Evolutionary conservation across 2,797 vertebrate species (phyloP).

Genomic region (Tenualosa ilisha): DNA sequence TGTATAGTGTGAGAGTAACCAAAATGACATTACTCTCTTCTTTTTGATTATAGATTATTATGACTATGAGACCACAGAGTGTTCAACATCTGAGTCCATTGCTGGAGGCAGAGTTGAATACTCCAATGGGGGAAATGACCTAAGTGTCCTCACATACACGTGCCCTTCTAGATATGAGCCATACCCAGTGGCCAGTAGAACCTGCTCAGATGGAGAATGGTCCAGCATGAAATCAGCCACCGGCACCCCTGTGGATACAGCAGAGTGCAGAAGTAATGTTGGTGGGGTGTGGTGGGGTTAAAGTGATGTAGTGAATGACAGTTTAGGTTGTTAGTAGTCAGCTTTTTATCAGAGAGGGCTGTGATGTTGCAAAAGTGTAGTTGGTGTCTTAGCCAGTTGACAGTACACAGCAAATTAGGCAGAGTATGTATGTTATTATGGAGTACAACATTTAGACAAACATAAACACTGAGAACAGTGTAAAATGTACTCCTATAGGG

Average conservation of each 20-base stretch:
- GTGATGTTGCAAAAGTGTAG: neutral
- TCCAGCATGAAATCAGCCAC: neutral
- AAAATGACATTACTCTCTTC: neutral
- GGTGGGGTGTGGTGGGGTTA: neutral
- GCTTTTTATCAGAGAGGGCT: neutral
- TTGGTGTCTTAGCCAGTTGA: neutral
- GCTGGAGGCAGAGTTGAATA: slow-evolving; percentile 44
- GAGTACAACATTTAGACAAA: too few species aligned
- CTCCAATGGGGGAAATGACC: slow-evolving; percentile 25
- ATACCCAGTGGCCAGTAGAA: slow-evolving; percentile 44
- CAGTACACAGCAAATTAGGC: neutral
- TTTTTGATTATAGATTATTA: slow-evolving; percentile 20
- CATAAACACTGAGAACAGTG: too few species aligned
- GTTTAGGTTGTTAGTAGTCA: neutral
- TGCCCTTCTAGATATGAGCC: slow-evolving; percentile 44
- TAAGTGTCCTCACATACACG: slow-evolving; percentile 41
- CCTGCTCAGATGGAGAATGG: slow-evolving; percentile 46
- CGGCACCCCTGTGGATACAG: neutral
- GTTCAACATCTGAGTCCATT: slow-evolving; percentile 44
- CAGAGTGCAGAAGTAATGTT: neutral
- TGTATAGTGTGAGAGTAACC: neutral
- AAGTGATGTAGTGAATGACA: neutral
- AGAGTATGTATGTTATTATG: too few species aligned
- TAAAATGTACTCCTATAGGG: too few species aligned
- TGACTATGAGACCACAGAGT: slow-evolving; percentile 25